Evolutionary conservation across 2,888 invertebrate species (phyloP).

Genomic region (Watsonalla binaria): DNA sequence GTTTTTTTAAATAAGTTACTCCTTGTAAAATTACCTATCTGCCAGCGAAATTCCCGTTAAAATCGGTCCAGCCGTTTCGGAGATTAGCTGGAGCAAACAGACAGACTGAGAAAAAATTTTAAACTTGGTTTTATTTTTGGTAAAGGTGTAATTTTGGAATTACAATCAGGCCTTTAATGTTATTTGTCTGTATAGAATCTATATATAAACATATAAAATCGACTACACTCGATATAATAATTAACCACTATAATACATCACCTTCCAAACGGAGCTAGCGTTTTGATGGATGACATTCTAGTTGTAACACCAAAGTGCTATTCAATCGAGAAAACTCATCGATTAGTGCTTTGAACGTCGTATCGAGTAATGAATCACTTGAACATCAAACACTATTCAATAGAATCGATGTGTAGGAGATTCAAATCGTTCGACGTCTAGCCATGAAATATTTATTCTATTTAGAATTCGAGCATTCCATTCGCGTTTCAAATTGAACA

Average conservation of each 20-base stretch:
- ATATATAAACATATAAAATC: too few relatives aligned
- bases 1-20: too few relatives aligned
- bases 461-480: neutral
- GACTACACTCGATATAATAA: neutral
- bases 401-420: neutral
- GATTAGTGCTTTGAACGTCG: constrained; percentile 3
- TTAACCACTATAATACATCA: neutral
- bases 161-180: too few relatives aligned
- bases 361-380: constrained; percentile 2
- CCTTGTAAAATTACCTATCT: too few relatives aligned
- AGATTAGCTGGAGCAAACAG: neutral
- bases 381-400: constrained; percentile 1
- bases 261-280: neutral
- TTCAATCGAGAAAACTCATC: neutral
- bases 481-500: too few relatives aligned
- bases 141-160: too few relatives aligned
- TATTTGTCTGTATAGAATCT: too few relatives aligned
- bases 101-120: too few relatives aligned
- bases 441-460: neutral
- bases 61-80: too few relatives aligned
- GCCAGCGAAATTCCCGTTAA: too few relatives aligned
- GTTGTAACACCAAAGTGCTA: neutral
- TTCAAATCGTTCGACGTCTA: neutral
- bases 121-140: too few relatives aligned
- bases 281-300: neutral